phyloP scores from a whole-genome alignment of 2,888 invertebrate species.

The Cephus pulcher region DNA sequence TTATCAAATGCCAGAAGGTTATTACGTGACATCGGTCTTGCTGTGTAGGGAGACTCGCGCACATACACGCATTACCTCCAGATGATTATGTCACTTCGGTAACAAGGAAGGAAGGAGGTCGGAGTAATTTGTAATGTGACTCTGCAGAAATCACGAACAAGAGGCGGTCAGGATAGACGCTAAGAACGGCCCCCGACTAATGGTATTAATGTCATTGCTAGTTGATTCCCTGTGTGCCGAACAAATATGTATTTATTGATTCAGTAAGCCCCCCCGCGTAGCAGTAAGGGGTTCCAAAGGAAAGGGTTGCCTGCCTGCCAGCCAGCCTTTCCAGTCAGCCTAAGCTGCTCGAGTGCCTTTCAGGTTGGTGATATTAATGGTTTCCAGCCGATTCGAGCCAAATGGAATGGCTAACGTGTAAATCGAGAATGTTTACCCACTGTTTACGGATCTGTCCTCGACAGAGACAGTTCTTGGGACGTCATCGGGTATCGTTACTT shows the following conservation, averaged over 20 bases:
- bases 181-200: constrained; percentile 41
- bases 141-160: constrained; percentile 56
- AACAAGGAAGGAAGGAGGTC: constrained; percentile 58
- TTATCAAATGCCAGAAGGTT: constrained; percentile 44
- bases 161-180: constrained; percentile 21
- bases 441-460: constrained; percentile 27
- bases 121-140: constrained; percentile 63
- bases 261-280: constrained; percentile 27
- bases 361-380: constrained; percentile 48
- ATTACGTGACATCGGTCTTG: constrained; percentile 37
- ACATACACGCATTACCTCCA: constrained; percentile 25
- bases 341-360: constrained; percentile 40
- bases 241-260: constrained; percentile 62
- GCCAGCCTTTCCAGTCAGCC: constrained; percentile 26
- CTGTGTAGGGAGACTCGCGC: constrained; percentile 19
- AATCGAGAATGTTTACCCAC: constrained; percentile 52
- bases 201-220: constrained; percentile 59
- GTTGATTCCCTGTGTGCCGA: constrained; percentile 51
- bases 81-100: constrained; percentile 63
- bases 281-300: constrained; percentile 8
- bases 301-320: constrained; percentile 35
- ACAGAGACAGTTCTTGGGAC: constrained; percentile 31
- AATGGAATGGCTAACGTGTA: constrained; percentile 54
- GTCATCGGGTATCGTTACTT: constrained; percentile 14
- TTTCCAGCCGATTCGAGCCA: constrained; percentile 49